Evolutionary conservation across 2,113 vertebrate species (phyloP), one percentile per base, ranked within the genome.

Genomic region (Sorex fumeus): DNA sequence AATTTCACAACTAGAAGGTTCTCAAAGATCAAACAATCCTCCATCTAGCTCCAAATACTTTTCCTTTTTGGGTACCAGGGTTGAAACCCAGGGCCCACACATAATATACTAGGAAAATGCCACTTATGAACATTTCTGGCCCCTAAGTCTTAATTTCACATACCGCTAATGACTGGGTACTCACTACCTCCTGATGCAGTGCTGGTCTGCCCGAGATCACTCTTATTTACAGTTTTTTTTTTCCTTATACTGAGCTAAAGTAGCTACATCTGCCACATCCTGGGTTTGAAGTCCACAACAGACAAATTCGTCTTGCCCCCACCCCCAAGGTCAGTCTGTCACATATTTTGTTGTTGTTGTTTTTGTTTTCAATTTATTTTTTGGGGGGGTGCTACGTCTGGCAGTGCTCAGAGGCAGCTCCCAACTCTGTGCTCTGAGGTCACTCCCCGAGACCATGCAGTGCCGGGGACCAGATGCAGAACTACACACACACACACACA

Each of bases 31-130:
- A 79, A 60, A 34, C 60, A 69, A 6, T 78, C 13, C 43, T 34
- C 43, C 64, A 69, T 69, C 69, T 87, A 70, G 74, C 64, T 88
- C 86, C 34, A 79, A 19, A 66, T 18, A 70, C 40, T 30, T 83
- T 50, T 30, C 40, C 6, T 32, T 23, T 60, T 60, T 60, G 18
- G 57, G 57, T 23, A 60, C 57, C 57, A 60, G 57, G 6, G 57
- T 5, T 60, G 57, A 16, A 60, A 21, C 21, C 18, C 57, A 60
- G 18, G 57, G 18, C 18, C 57, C 4, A 23, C 19, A 23, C 18
- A 23, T 60, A 53, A 72, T 15, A 60, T 16, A 60, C 57, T 7
- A 60, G 57, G 57, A 60, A 60, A 60, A 16, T 60, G 57, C 57
- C 57, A 60, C 19, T 60, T 15, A 21, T 19, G 6, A 60, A 60